Base-by-base conservation (phyloP, 2,888 invertebrate genomes). In the Drosophila anomelani region DNA sequence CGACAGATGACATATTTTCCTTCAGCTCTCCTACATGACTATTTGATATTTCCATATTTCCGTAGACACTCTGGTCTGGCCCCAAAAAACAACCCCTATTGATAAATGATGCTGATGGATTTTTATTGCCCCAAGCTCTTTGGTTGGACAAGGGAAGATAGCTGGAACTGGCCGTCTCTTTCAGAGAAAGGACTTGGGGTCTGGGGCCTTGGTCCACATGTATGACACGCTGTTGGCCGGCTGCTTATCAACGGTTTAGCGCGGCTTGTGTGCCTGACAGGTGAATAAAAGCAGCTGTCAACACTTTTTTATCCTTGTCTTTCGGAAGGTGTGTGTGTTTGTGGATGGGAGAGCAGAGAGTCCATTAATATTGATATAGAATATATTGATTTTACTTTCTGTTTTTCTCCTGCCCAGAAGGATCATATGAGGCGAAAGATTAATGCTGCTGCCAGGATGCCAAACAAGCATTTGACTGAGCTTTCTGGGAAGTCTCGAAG, bases 261-360 rank as follows among this genome's bases (percentile, higher is more conserved):
- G 82, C 87, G 80, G 81, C 88, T 86, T 77, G 86, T 85, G 84
- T 70, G 79, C 63, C 76, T 86, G 90, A 88, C 90, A 90, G 89
- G 86, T 90, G 86, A 82, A 89, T 88, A 85, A 88, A 89, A 82
- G 81, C 80, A 89, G 80, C 83, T 90, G 90, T 90, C 90, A 89
- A 80, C 80, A 79, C 81, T 78, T 73, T 83, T 83, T 78, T 78
- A 63, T 77, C 70, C 64, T 60, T 20, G 46, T 51, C 43, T 58
- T 34, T 43, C 9, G 17, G 13, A 13, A 23, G 41, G 60, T 60
- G 51, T 51, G 56, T 15, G 26, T 57, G 44, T 47, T 17, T 20
- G 17, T 51, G 46, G 20, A 39, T 13, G 46, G 36, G 51, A 10
- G 41, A 39, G 57, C 66, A 73, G 64, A 63, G 85, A 77, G 80